Evolutionary conservation across 2,113 vertebrate species (phyloP), one percentile per base, ranked within the genome.

Genomic region (Aphelocoma coerulescens): DNA sequence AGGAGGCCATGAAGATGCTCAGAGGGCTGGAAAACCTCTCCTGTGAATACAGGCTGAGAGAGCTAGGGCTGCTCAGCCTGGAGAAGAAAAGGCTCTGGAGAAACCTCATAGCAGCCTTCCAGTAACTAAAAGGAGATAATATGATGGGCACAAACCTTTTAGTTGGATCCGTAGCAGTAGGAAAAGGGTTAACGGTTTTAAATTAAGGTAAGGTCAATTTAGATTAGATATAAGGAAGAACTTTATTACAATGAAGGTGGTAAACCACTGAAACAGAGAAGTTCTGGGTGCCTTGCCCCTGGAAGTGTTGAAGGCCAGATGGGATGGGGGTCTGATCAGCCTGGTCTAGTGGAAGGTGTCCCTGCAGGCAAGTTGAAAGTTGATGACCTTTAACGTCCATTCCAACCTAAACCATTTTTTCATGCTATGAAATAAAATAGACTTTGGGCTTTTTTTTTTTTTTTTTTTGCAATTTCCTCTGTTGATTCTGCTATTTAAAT

Each of bases 361-460:
- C 24, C 59, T 59, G 19, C 14, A 41, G 30, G 8, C 20, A 4
- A 1, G 1, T 33, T 59, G 28, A 27, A 52, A 24, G 16, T 8
- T 30, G 23, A 24, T 59, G 37, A 67, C 26, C 10, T 67, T 59
- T 52, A 46, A 39, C 8, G 9, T 46, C 7, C 0, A 0, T 33
- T 84, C 10, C 14, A 76, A 76, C 3, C 4, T 18, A 83, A 49
- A 49, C 3, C 7, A 28, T 43, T 49, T 3, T 28, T 37, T 54
- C 62, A 21, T 19, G 3, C 16, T 24, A 37, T 49, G 18, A 71
- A 63, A 69, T 5, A 49, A 71, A 63, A 69, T 5, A 49, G 8
- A 28, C 19, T 71, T 54, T 13, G 3, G 1, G 2, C 0, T 19
- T 41, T 76, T 54, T 0, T 24, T 8, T 54, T 0, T 24, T 8